Evolutionary conservation across 2,888 invertebrate species (phyloP).

Genomic region (Mactromeris polynyma): DNA sequence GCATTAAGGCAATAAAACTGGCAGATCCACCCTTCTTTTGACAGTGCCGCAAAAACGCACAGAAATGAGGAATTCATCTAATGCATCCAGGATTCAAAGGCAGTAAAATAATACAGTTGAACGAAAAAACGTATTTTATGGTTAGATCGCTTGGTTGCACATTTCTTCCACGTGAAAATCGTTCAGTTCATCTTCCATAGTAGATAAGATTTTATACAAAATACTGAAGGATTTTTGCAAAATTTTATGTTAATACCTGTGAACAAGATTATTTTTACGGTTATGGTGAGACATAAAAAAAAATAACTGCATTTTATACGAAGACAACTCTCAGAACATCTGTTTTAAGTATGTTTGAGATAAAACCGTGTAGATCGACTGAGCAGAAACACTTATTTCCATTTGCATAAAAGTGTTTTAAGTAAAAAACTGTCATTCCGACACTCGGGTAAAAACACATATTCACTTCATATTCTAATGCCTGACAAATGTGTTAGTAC

Average conservation of each 20-base stretch:
- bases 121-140: slow-evolving; percentile 2
- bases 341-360: neutral
- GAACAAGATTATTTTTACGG: neutral
- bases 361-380: no score
- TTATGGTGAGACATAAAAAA: neutral
- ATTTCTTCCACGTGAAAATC: neutral
- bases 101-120: neutral
- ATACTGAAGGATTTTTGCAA: neutral
- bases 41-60: neutral
- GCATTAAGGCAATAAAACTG: neutral
- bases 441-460: no score
- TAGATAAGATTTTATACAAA: neutral
- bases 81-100: neutral
- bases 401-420: no score
- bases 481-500: no score
- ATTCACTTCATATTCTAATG: no score
- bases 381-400: no score
- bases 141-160: neutral
- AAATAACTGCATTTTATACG: neutral
- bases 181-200: neutral
- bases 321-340: neutral
- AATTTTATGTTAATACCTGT: neutral
- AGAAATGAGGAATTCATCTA: neutral
- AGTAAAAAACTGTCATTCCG: no score
- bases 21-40: neutral